Evolutionary conservation across 2,888 invertebrate species (phyloP), one percentile per base, ranked within the genome.

Genomic region (Philopedon plagiatum): DNA sequence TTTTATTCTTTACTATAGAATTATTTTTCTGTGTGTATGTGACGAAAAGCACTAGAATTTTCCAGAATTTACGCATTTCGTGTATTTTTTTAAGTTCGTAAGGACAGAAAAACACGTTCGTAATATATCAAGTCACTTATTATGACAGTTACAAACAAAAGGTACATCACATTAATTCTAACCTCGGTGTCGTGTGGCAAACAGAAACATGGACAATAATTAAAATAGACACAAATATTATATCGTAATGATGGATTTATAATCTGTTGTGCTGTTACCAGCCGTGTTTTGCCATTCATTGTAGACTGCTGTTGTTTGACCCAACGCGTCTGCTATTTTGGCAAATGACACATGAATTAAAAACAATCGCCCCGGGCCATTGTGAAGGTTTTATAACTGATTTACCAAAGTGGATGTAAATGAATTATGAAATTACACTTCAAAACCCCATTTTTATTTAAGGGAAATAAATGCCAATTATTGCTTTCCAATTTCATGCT

Each of bases 161-260:
- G 66, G 68, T 62, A 67, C 68, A 72, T 72, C 54, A 68, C 67
- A 63, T 72, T 68, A 72, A 68, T 68, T 56, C 61, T 46, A 41
- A 68, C 23, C 58, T 56, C 39, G 29, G 51, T 56, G 66, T 60
- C 58, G 68, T 72, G 68, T 29, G 64, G 73, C 69, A 68, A 73
- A 68, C 73, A 73, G 64, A 73, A 72, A 68, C 72, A 67, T 29
- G 66, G 51, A 73, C 73, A 54, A 69, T 73, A 73, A 73, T 73
- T 69, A 69, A 73, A 73, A 73, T 69, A 68, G 69, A 73, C 73
- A 69, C 73, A 73, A 68, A 73, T 70, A 73, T 73, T 73, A 73
- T 73, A 70, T 73, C 65, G 73, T 73, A 73, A 70, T 73, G 73
- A 73, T 73, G 73, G 73, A 73, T 73, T 73, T 73, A 73, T 73